A percentile compares a stretch with the other conserved stretches of the same genome.
phyloP scores from a whole-genome alignment of 1,140 invertebrate genomes.

The Augochlora pura region DNA sequence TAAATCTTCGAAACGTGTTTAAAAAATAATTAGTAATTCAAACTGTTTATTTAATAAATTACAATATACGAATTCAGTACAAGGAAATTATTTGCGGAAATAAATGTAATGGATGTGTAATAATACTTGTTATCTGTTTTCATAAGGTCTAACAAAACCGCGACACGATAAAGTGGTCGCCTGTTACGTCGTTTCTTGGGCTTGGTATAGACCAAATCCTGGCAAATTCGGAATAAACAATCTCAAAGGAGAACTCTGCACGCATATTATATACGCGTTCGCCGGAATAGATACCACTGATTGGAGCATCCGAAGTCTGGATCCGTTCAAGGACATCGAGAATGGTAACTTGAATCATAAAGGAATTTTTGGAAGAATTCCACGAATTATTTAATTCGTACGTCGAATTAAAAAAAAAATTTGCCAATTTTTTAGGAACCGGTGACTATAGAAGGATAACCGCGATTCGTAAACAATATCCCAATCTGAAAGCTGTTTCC shows the following conservation, averaged over 20 bases:
- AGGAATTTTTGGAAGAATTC: neutral
- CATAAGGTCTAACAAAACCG: slow-evolving; percentile 36
- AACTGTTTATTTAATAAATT: too few relatives aligned
- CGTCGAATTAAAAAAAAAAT: too few relatives aligned
- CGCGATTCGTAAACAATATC: slow-evolving; percentile 84
- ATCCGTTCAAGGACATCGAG: slow-evolving; percentile 88
- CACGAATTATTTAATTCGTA: too few relatives aligned
- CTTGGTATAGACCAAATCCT: slow-evolving; percentile 84
- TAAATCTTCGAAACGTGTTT: too few relatives aligned
- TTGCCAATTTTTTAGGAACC: slow-evolving; percentile 66
- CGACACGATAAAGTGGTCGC: slow-evolving; percentile 84
- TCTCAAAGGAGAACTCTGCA: slow-evolving; percentile 90
- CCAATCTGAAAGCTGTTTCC: slow-evolving; percentile 86
- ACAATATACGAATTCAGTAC: too few relatives aligned
- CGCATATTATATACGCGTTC: slow-evolving; percentile 94
- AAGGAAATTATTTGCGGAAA: too few relatives aligned
- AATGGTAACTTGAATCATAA: slow-evolving; percentile 82
- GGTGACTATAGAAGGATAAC: slow-evolving; percentile 87
- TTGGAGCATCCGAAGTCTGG: slow-evolving; percentile 84
- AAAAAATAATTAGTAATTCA: too few relatives aligned
- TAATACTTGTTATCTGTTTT: neutral
- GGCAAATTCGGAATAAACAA: slow-evolving; percentile 86
- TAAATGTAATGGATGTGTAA: too few relatives aligned
- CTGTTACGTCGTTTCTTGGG: slow-evolving; percentile 91
- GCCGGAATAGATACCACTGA: slow-evolving; percentile 86